A percentile compares a stretch with the other conserved stretches of the same genome.
phyloP scores from a whole-genome alignment of 2,113 vertebrate genomes.

The Corythaixoides concolor region DNA sequence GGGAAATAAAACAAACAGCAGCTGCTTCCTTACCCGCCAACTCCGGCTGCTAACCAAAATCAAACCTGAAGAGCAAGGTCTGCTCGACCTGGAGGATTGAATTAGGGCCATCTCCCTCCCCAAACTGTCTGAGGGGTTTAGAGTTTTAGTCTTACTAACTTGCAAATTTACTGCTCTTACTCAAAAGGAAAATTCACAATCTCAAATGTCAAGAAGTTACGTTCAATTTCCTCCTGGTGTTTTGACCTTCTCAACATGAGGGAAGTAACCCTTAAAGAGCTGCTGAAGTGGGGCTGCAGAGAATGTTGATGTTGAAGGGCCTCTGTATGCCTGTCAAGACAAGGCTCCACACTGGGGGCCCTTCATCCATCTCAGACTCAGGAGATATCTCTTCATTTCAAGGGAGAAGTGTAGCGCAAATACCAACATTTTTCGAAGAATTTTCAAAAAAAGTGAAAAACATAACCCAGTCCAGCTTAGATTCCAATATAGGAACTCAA shows the following conservation, averaged over 20 bases:
- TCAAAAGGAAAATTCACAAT: neutral
- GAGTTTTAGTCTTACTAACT: slow-evolving; percentile 35
- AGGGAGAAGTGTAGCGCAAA: neutral
- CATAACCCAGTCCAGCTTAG: neutral
- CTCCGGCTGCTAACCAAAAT: neutral
- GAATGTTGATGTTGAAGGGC: neutral
- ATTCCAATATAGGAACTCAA: neutral
- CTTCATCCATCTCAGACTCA: neutral
- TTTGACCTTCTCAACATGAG: slow-evolving; percentile 46
- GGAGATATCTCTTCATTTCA: neutral
- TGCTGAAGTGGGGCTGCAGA: neutral
- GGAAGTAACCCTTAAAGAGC: slow-evolving; percentile 36
- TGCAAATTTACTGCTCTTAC: slow-evolving; percentile 41
- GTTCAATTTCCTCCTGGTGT: slow-evolving; percentile 49
- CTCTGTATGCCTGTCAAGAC: neutral
- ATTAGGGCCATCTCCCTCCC: neutral
- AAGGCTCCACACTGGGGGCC: neutral
- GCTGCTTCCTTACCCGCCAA: neutral
- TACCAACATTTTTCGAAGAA: neutral
- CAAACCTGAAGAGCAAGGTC: neutral
- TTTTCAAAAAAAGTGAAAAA: neutral
- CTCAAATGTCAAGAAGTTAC: slow-evolving; percentile 53
- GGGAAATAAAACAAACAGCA: slow-evolving; percentile 22
- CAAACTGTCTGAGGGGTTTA: neutral
- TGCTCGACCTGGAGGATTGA: neutral